Conservation (phyloP, 2,797 vertebrate genomes). For the Amblyopsis hoosieri region DNA sequence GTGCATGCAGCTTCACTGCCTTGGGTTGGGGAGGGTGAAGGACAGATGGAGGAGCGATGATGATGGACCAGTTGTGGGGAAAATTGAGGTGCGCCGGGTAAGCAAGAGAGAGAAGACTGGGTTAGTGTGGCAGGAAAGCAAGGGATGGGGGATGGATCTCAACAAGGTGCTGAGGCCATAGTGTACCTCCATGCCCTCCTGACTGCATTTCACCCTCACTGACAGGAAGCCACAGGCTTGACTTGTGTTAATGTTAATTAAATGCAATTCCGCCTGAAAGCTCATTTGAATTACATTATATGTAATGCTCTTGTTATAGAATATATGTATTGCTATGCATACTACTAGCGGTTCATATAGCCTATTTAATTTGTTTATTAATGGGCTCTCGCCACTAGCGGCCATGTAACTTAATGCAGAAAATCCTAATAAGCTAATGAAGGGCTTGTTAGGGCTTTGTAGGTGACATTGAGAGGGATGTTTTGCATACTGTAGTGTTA, state of each 20-base stretch:
- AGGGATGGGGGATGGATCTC: constrained; percentile 1
- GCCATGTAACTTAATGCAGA: constrained; percentile 59
- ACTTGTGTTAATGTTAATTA: constrained; percentile 6
- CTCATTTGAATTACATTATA: not conserved
- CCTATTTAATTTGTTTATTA: constrained; percentile 52
- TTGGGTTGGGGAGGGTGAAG: constrained; percentile 24
- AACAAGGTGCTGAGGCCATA: constrained; percentile 6
- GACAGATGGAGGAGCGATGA: not conserved
- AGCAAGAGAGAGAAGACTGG: not conserved
- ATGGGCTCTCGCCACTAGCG: constrained; percentile 59
- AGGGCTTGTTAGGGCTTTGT: constrained; percentile 68
- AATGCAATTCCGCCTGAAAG: constrained; percentile 9
- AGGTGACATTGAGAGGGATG: constrained; percentile 71
- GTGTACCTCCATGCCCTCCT: not conserved
- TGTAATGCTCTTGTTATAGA: too few species aligned
- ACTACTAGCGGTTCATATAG: constrained; percentile 36
- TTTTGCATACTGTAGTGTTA: constrained; percentile 43
- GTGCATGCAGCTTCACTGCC: constrained; percentile 60
- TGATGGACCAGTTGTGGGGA: constrained; percentile 2
- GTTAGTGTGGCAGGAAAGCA: not conserved
- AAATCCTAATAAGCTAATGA: constrained; percentile 69
- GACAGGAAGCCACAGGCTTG: not conserved
- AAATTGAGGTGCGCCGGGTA: not conserved
- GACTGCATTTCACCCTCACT: not conserved
- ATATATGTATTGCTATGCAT: too few species aligned